phyloP scores from a whole-genome alignment of 2,888 invertebrate genomes.

The Trissonchulus latispiculum region DNA sequence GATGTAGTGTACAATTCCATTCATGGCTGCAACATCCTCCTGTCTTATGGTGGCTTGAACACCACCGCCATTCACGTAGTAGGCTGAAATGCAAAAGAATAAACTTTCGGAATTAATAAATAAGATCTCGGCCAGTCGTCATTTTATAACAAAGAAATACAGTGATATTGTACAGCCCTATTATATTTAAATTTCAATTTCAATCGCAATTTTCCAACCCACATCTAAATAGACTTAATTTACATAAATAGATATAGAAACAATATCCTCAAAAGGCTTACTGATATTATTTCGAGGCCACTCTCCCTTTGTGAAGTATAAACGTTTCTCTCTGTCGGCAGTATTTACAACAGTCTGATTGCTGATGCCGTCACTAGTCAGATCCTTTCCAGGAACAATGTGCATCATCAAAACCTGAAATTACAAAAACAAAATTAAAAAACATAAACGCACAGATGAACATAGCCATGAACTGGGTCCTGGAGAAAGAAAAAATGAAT shows the following conservation, averaged over 20 bases:
- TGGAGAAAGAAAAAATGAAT: no score
- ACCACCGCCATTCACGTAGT: constrained; percentile 44
- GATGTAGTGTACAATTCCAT: constrained; percentile 44
- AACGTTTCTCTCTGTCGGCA: constrained; percentile 40
- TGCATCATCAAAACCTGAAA: constrained; percentile 40
- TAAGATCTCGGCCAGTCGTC: no score
- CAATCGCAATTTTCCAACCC: no score
- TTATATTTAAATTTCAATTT: no score
- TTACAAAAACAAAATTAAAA: not conserved
- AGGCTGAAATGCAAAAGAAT: constrained; percentile 36
- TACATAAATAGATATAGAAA: no score
- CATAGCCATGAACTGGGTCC: no score
- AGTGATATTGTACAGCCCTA: no score
- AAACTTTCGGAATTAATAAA: no score
- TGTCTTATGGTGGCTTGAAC: constrained; percentile 39
- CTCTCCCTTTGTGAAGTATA: constrained; percentile 41
- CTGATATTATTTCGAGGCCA: constrained; percentile 45
- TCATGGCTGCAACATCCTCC: constrained; percentile 43
- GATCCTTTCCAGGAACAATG: constrained; percentile 42
- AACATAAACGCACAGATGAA: no score
- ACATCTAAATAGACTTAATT: no score
- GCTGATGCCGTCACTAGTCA: constrained; percentile 41
- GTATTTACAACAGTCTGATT: constrained; percentile 44
- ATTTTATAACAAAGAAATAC: no score
- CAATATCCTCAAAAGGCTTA: no score